These are phyloP conservation scores for Trissonchulus sp. DNA, from an alignment of 2,888 invertebrate genomes.

Conservation along the genomic window DNA sequence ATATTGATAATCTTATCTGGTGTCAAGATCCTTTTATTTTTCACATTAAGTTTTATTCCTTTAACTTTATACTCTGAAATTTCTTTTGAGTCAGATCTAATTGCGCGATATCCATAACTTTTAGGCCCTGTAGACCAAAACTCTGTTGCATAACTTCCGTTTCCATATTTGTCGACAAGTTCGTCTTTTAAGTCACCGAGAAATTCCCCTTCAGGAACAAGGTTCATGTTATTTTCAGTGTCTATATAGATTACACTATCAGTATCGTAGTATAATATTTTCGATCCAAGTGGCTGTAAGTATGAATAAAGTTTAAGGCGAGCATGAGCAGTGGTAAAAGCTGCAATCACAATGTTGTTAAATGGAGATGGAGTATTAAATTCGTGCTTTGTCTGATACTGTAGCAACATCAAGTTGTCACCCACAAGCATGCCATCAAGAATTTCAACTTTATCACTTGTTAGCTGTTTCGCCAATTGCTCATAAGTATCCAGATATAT, in stretches of 20 bases:
- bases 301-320: not conserved
- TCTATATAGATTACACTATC: not conserved
- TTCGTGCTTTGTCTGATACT: not conserved
- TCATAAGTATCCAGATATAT: not conserved
- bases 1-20: too few species aligned
- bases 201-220: not conserved
- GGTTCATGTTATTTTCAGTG: too few species aligned
- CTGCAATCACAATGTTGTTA: not conserved
- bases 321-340: not conserved
- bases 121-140: not conserved
- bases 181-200: not conserved
- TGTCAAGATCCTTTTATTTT: too few species aligned
- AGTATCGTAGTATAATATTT: not conserved
- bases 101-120: not conserved
- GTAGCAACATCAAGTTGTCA: not conserved
- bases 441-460: not conserved
- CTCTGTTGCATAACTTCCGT: not conserved
- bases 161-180: not conserved
- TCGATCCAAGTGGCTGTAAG: not conserved
- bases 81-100: too few species aligned
- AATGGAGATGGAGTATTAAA: not conserved
- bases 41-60: too few species aligned
- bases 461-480: not conserved
- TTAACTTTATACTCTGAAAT: too few species aligned
- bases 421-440: not conserved